phyloP scores from a whole-genome alignment of 2,113 vertebrate genomes.

The Takifugu flavidus region DNA sequence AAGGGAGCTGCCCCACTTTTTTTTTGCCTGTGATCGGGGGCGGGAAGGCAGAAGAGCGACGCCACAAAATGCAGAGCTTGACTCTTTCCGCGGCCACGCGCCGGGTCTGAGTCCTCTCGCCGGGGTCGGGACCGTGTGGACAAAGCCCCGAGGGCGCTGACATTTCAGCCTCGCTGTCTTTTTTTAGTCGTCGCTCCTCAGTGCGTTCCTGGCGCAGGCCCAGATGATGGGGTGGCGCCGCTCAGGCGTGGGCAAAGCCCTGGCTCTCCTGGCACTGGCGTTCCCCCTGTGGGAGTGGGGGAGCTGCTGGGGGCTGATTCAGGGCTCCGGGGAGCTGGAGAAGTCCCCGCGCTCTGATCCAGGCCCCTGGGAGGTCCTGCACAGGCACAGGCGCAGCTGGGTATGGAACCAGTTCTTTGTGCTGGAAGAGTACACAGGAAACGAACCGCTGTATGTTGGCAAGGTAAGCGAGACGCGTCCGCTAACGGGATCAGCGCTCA shows the following conservation, averaged over 20 bases:
- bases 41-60: slow-evolving; percentile 41
- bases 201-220: slow-evolving; percentile 51
- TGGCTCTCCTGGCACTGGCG: slow-evolving; percentile 82
- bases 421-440: slow-evolving; percentile 94
- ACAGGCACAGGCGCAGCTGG: slow-evolving; percentile 94
- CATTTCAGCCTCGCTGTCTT: slow-evolving; percentile 51
- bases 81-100: slow-evolving; percentile 30
- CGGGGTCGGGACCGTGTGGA: slow-evolving; percentile 57
- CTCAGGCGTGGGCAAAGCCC: slow-evolving; percentile 67
- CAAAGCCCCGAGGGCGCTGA: slow-evolving; percentile 62
- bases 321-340: slow-evolving; percentile 74
- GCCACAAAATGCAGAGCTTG: slow-evolving; percentile 52
- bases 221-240: slow-evolving; percentile 65
- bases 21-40: slow-evolving; percentile 45
- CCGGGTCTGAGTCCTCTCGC: slow-evolving; percentile 39
- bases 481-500: neutral
- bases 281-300: slow-evolving; percentile 77
- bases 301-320: slow-evolving; percentile 75
- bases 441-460: slow-evolving; percentile 94
- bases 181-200: slow-evolving; percentile 36
- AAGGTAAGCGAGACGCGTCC: slow-evolving; percentile 81
- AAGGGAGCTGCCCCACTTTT: slow-evolving; percentile 59
- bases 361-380: slow-evolving; percentile 66
- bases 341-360: slow-evolving; percentile 64
- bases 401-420: slow-evolving; percentile 99